A percentile compares a stretch with the other conserved stretches of the same genome.
Evolutionary conservation across 2,113 vertebrate species (phyloP).

Genomic region (Riparia riparia): DNA sequence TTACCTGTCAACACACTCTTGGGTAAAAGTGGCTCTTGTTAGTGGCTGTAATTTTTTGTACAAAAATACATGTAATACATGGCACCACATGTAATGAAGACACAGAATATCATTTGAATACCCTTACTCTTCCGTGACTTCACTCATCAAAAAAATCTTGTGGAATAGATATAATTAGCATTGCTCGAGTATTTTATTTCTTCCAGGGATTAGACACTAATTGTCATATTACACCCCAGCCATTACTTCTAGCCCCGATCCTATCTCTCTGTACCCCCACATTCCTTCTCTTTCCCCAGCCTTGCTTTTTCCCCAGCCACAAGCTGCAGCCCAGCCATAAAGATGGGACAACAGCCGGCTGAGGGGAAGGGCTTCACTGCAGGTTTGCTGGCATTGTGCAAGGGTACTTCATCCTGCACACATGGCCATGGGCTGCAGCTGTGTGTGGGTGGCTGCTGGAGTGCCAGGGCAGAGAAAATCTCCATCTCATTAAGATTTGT

Average conservation of each 20-base stretch:
- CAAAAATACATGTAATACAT: neutral
- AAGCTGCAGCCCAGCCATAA: accelerated
- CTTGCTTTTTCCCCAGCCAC: neutral
- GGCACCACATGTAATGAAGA: neutral
- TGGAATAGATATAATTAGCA: neutral
- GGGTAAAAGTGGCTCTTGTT: neutral
- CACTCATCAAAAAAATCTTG: neutral
- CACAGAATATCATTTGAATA: neutral
- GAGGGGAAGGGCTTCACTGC: neutral
- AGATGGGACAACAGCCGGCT: accelerated
- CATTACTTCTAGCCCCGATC: neutral
- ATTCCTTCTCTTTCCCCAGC: neutral
- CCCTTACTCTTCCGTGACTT: neutral
- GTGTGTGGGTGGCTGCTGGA: accelerated
- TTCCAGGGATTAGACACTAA: neutral
- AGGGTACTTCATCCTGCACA: neutral
- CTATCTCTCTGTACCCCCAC: neutral
- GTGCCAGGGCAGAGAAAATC: neutral
- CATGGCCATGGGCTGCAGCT: accelerated
- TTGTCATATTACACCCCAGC: neutral
- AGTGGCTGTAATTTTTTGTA: neutral
- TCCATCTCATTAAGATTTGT: neutral
- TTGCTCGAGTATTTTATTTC: neutral
- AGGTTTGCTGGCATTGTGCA: neutral
- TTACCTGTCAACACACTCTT: neutral